Evolutionary conservation across 2,797 vertebrate genomes (phyloP), one percentile per base, ranked within the genome.

Genomic region (Anabacerthia variegaticeps): DNA sequence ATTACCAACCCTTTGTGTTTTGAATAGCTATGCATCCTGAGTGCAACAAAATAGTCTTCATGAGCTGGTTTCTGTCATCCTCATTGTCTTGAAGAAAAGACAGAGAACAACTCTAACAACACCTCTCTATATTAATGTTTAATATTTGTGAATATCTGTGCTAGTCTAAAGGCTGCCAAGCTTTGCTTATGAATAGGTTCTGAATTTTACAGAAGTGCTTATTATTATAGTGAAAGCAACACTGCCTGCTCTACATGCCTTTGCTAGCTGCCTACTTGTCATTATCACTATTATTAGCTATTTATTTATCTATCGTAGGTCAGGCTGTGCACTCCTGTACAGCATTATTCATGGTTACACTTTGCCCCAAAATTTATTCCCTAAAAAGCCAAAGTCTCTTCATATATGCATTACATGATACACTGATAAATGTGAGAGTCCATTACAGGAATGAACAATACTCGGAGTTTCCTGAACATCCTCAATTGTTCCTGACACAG

Each of bases 161-260:
- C 32, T 46, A 73, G 23, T 73, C 17, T 72, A 85, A 91, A 93
- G 17, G 46, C 85, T 93, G 56, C 14, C 49, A 92, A 81, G 22
- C 43, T 21, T 39, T 84, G 32, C 41, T 84, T 94, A 72, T 71
- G 23, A 87, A 56, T 22, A 76, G 2, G 4, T 72, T 56, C 48
- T 88, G 69, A 90, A 79, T 94, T 71, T 84, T 78, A 48, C 10
- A 71, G 41, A 49, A 71, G 10, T 67, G 11, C 15, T 72, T 58
- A 34, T 52, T 51, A 27, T 84, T 81, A 44, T 15, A 79, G 22
- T 49, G 26, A 23, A 26, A 81, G 27, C 7, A 62, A 1, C 17
- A 61, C 9, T 11, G 46, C 28, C 18, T 56, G 84, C 24, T 72
- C 36, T 76, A 3, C 8, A 12, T 56, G 11, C 3, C 8, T 56